A percentile compares a stretch with the other conserved stretches of the same genome.
Conservation (phyloP, 2,113 vertebrate genomes). For the Myrmecobius fasciatus region DNA sequence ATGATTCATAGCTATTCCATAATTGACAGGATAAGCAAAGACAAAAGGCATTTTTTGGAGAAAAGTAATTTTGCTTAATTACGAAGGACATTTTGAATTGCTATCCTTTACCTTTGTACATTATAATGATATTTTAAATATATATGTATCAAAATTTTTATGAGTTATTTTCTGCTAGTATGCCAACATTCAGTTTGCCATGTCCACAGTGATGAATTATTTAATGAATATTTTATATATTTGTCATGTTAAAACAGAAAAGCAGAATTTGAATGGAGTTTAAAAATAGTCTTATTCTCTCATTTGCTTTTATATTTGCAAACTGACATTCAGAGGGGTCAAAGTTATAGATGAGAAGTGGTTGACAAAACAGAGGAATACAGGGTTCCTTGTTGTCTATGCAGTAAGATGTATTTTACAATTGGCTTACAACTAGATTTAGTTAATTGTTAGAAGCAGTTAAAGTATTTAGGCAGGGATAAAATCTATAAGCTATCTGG, state of each 20-base stretch:
- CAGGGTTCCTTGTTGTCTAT: background rate
- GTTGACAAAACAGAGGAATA: background rate
- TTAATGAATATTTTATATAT: background rate
- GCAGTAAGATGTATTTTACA: background rate
- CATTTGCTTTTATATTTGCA: background rate
- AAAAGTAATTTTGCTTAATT: slow-evolving; percentile 52
- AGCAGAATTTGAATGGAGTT: background rate
- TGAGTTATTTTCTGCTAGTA: background rate
- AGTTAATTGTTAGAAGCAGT: background rate
- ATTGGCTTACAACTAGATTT: background rate
- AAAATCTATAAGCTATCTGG: background rate
- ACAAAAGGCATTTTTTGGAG: slow-evolving; percentile 47
- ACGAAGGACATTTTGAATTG: slow-evolving; percentile 39
- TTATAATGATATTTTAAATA: background rate
- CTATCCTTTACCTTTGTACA: slow-evolving; percentile 33
- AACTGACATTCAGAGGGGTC: background rate
- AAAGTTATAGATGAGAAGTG: background rate
- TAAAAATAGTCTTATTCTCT: background rate
- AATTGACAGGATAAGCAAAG: slow-evolving; percentile 64
- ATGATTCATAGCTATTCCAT: slow-evolving; percentile 50
- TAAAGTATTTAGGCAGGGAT: background rate
- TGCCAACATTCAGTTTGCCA: background rate
- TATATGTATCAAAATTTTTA: background rate
- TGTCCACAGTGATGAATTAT: background rate
- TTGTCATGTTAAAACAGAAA: background rate